A percentile compares a stretch with the other conserved stretches of the same genome.
Evolutionary conservation across 2,888 invertebrate species (phyloP).

Genomic region (Lycophotia porphyrea): DNA sequence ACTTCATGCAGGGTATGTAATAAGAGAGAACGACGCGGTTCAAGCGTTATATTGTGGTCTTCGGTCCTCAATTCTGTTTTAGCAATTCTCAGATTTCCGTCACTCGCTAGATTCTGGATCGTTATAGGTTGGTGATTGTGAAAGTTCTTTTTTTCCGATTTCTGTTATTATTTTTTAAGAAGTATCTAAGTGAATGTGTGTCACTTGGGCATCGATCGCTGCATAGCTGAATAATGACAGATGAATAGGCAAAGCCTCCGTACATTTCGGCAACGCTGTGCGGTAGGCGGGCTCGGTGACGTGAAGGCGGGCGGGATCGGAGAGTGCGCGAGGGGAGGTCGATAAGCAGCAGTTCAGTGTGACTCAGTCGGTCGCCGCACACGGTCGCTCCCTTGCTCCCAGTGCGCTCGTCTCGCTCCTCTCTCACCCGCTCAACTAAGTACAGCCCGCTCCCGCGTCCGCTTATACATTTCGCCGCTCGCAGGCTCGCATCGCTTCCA

Average conservation of each 20-base stretch:
- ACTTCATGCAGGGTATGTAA: conserved; percentile 26
- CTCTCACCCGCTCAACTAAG: conserved; percentile 51
- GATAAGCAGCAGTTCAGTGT: conserved; percentile 87
- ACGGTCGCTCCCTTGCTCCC: conserved; percentile 68
- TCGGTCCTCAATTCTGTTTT: conserved; percentile 17
- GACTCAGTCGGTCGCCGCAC: conserved; percentile 72
- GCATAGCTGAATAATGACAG: conserved; percentile 79
- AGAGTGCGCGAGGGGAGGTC: conserved; percentile 81
- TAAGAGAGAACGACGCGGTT: conserved; percentile 27
- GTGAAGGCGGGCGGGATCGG: conserved; percentile 72
- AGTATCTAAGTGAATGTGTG: conserved; percentile 46
- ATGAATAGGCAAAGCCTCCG: conserved; percentile 85
- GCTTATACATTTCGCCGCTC: conserved; percentile 28
- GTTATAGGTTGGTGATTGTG: background rate
- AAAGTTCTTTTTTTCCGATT: background rate
- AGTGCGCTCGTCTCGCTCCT: conserved; percentile 51
- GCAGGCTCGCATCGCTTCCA: conserved; percentile 43
- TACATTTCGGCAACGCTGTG: conserved; percentile 85
- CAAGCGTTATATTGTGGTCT: conserved; percentile 28
- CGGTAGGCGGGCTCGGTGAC: conserved; percentile 80
- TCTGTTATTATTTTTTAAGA: background rate
- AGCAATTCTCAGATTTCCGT: conserved; percentile 21
- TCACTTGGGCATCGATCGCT: conserved; percentile 78
- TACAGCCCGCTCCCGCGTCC: conserved; percentile 66
- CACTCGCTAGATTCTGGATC: background rate